These are phyloP conservation scores for Cecropterus lyciades DNA, from an alignment of 1,140 invertebrate species.

Conservation along the genomic window DNA sequence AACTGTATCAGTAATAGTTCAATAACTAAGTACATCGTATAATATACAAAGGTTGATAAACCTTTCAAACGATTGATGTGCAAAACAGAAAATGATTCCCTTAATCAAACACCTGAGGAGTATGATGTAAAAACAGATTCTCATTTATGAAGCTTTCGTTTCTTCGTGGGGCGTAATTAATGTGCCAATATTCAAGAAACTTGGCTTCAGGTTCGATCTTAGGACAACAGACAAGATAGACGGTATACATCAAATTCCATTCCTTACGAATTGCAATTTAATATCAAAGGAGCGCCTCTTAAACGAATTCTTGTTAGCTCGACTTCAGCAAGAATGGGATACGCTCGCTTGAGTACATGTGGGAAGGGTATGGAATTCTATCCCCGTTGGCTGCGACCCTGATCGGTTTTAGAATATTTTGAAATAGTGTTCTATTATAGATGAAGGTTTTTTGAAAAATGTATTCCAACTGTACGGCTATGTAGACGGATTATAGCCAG, in stretches of 20 bases:
- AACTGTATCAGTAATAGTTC: no score
- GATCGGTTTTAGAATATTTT: neutral
- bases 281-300: constrained; percentile 28
- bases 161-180: no score
- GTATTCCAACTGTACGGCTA: no score
- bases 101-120: no score
- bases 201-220: neutral
- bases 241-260: constrained; percentile 22
- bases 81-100: no score
- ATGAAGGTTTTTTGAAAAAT: neutral
- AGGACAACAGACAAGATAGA: constrained; percentile 6
- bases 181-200: neutral
- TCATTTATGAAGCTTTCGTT: no score
- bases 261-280: constrained; percentile 30
- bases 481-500: no score
- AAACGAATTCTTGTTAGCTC: constrained; percentile 27
- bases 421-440: neutral
- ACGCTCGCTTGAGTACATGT: constrained; percentile 10
- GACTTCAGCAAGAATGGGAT: constrained; percentile 23
- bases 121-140: no score
- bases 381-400: constrained; percentile 10
- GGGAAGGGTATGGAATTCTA: constrained; percentile 22
- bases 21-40: no score
- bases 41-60: no score
- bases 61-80: no score